Evolutionary conservation across 2,797 vertebrate species (phyloP).

Genomic region (Thunnus albacares): DNA sequence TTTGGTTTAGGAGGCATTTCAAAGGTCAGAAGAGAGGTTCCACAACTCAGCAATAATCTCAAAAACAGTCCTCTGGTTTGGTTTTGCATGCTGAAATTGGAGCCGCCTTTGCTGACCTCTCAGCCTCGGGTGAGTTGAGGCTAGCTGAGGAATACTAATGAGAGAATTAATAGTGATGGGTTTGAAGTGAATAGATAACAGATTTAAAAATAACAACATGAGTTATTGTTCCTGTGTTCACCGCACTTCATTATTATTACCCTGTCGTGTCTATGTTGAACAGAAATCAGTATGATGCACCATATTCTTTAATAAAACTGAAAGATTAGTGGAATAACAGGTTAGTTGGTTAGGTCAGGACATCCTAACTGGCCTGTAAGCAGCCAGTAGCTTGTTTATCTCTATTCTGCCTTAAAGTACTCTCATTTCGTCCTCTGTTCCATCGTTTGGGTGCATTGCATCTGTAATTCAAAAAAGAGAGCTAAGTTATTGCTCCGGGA

Average conservation of each 20-base stretch:
- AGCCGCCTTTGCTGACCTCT: constrained; percentile 55
- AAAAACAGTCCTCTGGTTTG: constrained; percentile 39
- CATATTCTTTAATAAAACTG: not conserved
- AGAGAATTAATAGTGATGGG: constrained; percentile 59
- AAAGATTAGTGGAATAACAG: constrained; percentile 30
- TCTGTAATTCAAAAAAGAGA: constrained; percentile 66
- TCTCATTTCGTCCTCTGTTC: constrained; percentile 51
- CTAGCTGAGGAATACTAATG: constrained; percentile 66
- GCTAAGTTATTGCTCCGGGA: constrained; percentile 66
- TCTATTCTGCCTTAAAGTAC: constrained; percentile 45
- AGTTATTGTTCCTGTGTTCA: constrained; percentile 44
- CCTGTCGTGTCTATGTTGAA: constrained; percentile 16
- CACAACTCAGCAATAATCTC: constrained; percentile 43
- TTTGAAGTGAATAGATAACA: constrained; percentile 60
- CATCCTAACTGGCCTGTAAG: constrained; percentile 45
- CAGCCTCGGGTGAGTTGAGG: constrained; percentile 20
- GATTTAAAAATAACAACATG: constrained; percentile 32
- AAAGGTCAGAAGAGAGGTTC: constrained; percentile 51
- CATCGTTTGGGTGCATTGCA: constrained; percentile 50
- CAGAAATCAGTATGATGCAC: not conserved
- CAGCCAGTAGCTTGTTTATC: constrained; percentile 61
- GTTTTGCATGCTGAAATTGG: constrained; percentile 41
- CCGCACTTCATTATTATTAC: constrained; percentile 6
- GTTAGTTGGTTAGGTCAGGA: constrained; percentile 39
- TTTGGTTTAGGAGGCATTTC: constrained; percentile 28